Evolutionary conservation across 2,888 invertebrate species (phyloP), one percentile per base, ranked within the genome.

Genomic region (Diplazon laetatorius): DNA sequence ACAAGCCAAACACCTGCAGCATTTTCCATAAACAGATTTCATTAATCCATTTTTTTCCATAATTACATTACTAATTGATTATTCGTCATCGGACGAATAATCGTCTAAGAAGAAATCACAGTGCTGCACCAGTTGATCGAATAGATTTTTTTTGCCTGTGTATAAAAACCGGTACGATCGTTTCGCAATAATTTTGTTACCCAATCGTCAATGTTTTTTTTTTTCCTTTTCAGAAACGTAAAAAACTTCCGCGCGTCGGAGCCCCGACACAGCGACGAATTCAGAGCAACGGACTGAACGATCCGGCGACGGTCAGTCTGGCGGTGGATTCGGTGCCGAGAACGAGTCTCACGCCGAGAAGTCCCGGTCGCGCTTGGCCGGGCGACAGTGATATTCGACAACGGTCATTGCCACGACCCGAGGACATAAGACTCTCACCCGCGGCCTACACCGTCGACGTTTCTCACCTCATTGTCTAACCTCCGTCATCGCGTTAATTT

Each of bases 171-270:
- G 20, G 18, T 39, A 20, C 25, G 30, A 46, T 44, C 18, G 22
- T 68, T n/a, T 20, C 12, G 63, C 37, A 35, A 30, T 48, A 14
- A 30, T 30, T 37, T n/a, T 16, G 37, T 37, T 44, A 22, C n/a
- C 14, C 37, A 30, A 44, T 16, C 42, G 3, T 10, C n/a, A n/a
- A n/a, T n/a, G n/a, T n/a, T n/a, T n/a, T n/a, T n/a, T n/a, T n/a
- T n/a, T n/a, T n/a, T n/a, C n/a, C n/a, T n/a, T 93, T 94, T 77
- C 92, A 98, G 98, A 98, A 98, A 93, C 94, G 97, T 68, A 97
- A 63, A 52, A 97, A 92, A 95, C 95, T 0, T 42, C 91, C 97
- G 82, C 93, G 97, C 66, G 96, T 96, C 59, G 95, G 96, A 0
- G 93, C 97, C 84, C 93, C 96, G 85, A 93, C 95, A 81, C 91